phyloP scores from a whole-genome alignment of 2,888 invertebrate species.

The Agrochola circellaris region DNA sequence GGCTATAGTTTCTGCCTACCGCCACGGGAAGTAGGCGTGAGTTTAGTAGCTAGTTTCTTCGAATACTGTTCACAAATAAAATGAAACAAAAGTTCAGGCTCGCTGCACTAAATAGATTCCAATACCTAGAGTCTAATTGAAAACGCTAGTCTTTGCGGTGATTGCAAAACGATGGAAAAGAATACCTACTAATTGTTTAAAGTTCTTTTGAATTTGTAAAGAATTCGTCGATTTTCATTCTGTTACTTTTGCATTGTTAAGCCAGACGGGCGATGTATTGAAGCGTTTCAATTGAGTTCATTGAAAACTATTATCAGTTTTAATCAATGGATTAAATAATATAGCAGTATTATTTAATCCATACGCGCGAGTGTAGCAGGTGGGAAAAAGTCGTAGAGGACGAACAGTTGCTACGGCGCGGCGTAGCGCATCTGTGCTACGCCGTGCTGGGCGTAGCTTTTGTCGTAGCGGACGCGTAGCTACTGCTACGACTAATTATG shows the following conservation, averaged over 20 bases:
- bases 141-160: constrained; percentile 55
- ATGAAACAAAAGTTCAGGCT: constrained; percentile 16
- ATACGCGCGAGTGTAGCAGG: background rate
- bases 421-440: constrained; percentile 44
- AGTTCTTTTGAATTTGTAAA: constrained; percentile 52
- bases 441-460: constrained; percentile 2
- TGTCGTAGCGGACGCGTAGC: constrained; percentile 39
- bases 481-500: background rate
- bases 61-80: constrained; percentile 15
- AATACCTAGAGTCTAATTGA: constrained; percentile 53
- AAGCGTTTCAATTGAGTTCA: constrained; percentile 42
- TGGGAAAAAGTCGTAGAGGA: background rate
- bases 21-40: too few species aligned
- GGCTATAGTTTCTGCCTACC: too few species aligned
- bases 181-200: constrained; percentile 49
- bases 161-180: constrained; percentile 54
- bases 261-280: constrained; percentile 25
- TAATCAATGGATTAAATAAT: constrained; percentile 32
- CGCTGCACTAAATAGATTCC: constrained; percentile 51
- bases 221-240: constrained; percentile 42
- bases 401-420: constrained; percentile 44
- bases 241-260: constrained; percentile 49
- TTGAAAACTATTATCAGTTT: constrained; percentile 25
- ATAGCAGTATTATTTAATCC: too few species aligned
- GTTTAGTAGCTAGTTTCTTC: background rate